phyloP scores from a whole-genome alignment of 2,113 vertebrate species.

The Clarias gariepinus region DNA sequence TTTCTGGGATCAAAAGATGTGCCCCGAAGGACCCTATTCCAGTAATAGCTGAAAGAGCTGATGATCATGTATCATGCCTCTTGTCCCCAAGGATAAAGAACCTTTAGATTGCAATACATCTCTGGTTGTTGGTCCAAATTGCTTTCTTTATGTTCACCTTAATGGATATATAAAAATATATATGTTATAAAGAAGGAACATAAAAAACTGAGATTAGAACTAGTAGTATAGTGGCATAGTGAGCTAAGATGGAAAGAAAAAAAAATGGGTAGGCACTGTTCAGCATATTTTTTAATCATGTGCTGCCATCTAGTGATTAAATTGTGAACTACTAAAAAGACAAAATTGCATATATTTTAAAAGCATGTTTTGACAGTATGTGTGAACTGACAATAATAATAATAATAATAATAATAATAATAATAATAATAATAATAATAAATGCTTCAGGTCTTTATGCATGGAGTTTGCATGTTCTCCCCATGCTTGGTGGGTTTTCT shows the following conservation, averaged over 20 bases:
- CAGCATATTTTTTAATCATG: background rate
- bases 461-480: no score
- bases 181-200: background rate
- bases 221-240: background rate
- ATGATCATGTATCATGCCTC: background rate
- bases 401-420: background rate
- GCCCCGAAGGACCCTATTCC: background rate
- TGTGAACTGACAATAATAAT: background rate
- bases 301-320: constrained; percentile 43
- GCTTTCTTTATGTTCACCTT: background rate
- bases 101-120: background rate
- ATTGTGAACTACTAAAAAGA: background rate
- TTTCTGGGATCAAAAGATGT: background rate
- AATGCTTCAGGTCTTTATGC: no score
- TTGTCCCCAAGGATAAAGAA: background rate
- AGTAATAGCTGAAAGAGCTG: no score
- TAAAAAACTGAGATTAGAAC: background rate
- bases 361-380: background rate
- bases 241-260: background rate
- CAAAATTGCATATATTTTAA: background rate
- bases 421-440: background rate
- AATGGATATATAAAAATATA: background rate
- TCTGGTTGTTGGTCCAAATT: background rate
- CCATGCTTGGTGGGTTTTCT: no score
- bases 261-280: background rate